phyloP scores from a whole-genome alignment of 2,797 vertebrate genomes.

The Uromys caudimaculatus region DNA sequence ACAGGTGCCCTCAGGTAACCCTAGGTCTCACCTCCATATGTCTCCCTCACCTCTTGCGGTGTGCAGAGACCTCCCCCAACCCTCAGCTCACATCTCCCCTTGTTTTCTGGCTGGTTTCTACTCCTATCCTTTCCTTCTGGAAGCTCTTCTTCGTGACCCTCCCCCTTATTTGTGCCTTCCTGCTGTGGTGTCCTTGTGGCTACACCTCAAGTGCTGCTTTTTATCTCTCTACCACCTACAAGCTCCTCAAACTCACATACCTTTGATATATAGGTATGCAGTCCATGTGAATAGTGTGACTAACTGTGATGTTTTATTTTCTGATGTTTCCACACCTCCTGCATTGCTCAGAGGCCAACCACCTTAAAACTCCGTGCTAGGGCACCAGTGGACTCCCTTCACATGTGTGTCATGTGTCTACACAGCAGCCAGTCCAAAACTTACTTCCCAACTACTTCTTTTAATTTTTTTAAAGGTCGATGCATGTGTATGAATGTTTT shows the following conservation, averaged over 20 bases:
- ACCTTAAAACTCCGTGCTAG: not conserved
- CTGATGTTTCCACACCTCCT: not conserved
- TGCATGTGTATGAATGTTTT: not conserved
- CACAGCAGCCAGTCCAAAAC: not conserved
- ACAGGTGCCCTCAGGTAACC: too few species aligned
- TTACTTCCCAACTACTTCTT: not conserved
- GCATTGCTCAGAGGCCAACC: not conserved
- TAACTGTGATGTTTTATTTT: not conserved
- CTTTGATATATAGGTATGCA: not conserved
- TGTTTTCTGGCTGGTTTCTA: constrained; percentile 18
- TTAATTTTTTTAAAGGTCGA: not conserved
- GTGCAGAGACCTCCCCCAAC: not conserved
- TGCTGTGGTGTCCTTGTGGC: not conserved
- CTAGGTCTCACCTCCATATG: not conserved
- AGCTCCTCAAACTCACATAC: not conserved
- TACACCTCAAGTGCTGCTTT: not conserved
- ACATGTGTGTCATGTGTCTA: not conserved
- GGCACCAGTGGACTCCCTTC: not conserved
- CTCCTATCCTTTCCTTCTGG: not conserved
- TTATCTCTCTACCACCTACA: not conserved
- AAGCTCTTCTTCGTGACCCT: not conserved
- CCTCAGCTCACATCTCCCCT: not conserved
- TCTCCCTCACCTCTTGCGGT: not conserved
- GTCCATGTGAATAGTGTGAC: not conserved
- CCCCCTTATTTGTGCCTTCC: not conserved